Conservation (phyloP, 2,113 vertebrate genomes). For the Microtus oregoni region DNA sequence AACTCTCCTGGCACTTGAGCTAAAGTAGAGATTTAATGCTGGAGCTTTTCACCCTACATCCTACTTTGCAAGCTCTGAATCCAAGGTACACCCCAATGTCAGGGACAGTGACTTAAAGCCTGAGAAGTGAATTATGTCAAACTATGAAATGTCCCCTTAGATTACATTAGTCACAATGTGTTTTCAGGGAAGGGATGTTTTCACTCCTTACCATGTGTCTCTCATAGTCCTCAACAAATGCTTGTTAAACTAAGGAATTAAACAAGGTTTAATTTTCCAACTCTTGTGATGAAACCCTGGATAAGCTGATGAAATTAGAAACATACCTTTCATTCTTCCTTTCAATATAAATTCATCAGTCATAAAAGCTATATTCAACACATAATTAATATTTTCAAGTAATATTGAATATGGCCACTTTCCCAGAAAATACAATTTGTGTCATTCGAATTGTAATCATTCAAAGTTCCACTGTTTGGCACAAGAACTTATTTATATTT, state of each 20-base stretch:
- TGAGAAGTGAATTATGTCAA: background rate
- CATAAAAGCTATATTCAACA: background rate
- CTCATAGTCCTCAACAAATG: background rate
- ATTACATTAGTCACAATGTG: background rate
- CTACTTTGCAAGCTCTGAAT: background rate
- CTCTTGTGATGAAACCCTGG: background rate
- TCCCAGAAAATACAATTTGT: conserved; percentile 1
- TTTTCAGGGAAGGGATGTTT: background rate
- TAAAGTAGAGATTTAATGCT: background rate
- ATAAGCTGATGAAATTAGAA: background rate
- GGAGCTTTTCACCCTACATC: background rate
- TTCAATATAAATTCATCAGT: background rate
- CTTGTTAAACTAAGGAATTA: background rate
- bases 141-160: background rate
- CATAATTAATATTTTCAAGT: conserved; percentile 17
- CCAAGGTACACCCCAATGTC: background rate
- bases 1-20: background rate
- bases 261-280: conserved; percentile 4
- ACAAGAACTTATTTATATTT: background rate
- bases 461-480: background rate
- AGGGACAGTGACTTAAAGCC: background rate
- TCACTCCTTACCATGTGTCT: background rate
- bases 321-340: conserved; percentile 30
- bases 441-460: background rate
- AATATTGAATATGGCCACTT: background rate